phyloP scores from a whole-genome alignment of 2,888 invertebrate species.

The Geophilus truncorum region DNA sequence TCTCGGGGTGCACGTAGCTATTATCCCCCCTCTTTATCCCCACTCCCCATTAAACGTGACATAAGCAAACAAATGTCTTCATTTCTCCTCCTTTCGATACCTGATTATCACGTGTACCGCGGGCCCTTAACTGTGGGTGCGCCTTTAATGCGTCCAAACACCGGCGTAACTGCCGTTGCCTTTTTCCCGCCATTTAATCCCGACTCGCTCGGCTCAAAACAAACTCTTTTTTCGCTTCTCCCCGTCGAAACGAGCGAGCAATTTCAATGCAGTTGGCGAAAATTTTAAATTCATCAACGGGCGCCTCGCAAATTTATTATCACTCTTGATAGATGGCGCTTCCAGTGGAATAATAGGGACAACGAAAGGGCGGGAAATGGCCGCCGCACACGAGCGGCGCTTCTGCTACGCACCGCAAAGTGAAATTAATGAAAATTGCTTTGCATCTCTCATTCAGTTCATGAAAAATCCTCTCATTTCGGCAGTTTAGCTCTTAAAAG shows the following conservation, averaged over 20 bases:
- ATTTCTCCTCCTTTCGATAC: neutral
- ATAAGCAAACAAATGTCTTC: neutral
- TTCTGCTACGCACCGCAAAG: neutral
- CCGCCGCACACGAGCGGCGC: neutral
- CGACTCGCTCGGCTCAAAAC: neutral
- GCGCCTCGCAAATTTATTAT: conserved; percentile 7
- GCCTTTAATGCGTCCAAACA: neutral
- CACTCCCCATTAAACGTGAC: neutral
- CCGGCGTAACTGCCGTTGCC: neutral
- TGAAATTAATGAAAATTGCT: conserved; percentile 13
- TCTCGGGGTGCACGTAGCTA: neutral
- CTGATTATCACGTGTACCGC: neutral
- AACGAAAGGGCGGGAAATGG: neutral
- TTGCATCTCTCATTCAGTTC: neutral
- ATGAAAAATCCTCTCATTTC: neutral
- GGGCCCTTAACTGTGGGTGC: neutral
- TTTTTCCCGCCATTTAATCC: conserved; percentile 9
- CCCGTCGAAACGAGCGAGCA: neutral
- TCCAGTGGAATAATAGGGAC: neutral
- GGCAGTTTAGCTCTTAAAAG: no score
- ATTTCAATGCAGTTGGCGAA: conserved; percentile 8
- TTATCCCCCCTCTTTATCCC: neutral
- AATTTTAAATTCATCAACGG: conserved; percentile 18
- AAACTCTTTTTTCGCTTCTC: neutral
- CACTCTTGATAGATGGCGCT: neutral